Evolutionary conservation across 2,888 invertebrate genomes (phyloP), one percentile per base, ranked within the genome.

Genomic region (Drosophila meridiana): DNA sequence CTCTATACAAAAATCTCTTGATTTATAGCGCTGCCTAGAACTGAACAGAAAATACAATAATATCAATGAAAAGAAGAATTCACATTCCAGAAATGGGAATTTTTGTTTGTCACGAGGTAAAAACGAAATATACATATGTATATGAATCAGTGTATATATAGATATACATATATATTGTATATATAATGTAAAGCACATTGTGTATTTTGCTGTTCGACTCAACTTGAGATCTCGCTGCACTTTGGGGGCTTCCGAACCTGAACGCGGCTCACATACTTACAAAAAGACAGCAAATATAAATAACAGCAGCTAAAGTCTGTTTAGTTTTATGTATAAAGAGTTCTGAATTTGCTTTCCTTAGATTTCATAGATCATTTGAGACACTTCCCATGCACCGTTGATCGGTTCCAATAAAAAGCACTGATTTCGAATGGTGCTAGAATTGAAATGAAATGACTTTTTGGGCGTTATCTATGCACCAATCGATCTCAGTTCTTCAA

Each of bases 371-470:
- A 6, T 34, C 71, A 63, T 70, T 59, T 47, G 3, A 32, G 47
- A 58, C 43, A 64, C 40, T 61, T 53, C 11, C 20, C 13, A 76
- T 62, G 42, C 52, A 52, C 53, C 76, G 87, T 47, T 84, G 87
- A 79, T 73, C 71, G 75, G 73, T 81, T 89, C 89, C 85, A 90
- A 87, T 90, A 87, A 87, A 91, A 92, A 92, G 92, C 92, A 92
- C 92, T 92, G 92, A 92, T 92, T 92, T 92, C 92, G 92, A 92
- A 92, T 92, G 92, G 92, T 92, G 92, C 92, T 92, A 92, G 92
- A 92, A 84, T 86, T 89, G 73, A 65, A 69, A 80, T 72, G 34
- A 64, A 65, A 40, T 61, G 26, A 34, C 26, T 43, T 45, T 48
- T 34, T 57, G 47, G 58, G 58, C 69, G 75, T 66, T 87, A 91